A percentile compares a stretch with the other conserved stretches of the same genome.
These are phyloP conservation scores for Cavia aperea DNA, from an alignment of 2,113 vertebrate species.

Conservation along the genomic window DNA sequence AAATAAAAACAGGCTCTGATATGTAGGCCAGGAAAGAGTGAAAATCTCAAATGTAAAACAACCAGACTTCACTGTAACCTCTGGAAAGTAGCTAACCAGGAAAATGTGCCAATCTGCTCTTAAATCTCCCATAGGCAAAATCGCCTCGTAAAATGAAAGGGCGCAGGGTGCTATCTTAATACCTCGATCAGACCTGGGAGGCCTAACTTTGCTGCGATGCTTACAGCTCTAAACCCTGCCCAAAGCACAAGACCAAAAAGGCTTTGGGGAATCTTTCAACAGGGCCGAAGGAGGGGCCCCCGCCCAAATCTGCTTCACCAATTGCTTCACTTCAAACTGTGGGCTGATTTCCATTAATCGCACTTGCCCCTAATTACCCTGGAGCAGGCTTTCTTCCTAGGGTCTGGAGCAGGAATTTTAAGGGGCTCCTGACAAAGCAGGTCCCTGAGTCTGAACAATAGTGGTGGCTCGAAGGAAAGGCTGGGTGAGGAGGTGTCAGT, in stretches of 20 bases:
- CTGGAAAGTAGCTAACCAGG: constrained; percentile 34
- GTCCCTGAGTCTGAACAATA: constrained; percentile 53
- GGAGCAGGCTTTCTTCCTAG: constrained; percentile 57
- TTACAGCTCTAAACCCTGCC: not conserved
- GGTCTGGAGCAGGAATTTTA: constrained; percentile 62
- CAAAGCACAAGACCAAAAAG: constrained; percentile 41
- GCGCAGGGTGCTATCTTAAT: constrained; percentile 6
- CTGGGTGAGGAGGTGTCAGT: not conserved
- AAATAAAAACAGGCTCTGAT: constrained; percentile 40
- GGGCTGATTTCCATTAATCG: constrained; percentile 65
- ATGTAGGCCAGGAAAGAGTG: constrained; percentile 8
- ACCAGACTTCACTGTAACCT: constrained; percentile 28
- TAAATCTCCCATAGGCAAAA: constrained; percentile 34
- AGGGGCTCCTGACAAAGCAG: constrained; percentile 60
- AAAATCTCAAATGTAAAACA: constrained; percentile 27
- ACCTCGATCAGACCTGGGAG: not conserved
- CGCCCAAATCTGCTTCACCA: constrained; percentile 46
- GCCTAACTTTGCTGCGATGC: not conserved
- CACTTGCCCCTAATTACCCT: constrained; percentile 66
- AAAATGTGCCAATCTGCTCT: constrained; percentile 45
- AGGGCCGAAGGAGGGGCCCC: not conserved
- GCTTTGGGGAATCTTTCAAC: constrained; percentile 50
- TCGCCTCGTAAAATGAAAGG: constrained; percentile 22
- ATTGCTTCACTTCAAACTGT: constrained; percentile 60
- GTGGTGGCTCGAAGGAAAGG: constrained; percentile 31